These are phyloP conservation scores for Typhlichthys eigenmanni DNA, from an alignment of 2,797 vertebrate species.

Conservation along the genomic window DNA sequence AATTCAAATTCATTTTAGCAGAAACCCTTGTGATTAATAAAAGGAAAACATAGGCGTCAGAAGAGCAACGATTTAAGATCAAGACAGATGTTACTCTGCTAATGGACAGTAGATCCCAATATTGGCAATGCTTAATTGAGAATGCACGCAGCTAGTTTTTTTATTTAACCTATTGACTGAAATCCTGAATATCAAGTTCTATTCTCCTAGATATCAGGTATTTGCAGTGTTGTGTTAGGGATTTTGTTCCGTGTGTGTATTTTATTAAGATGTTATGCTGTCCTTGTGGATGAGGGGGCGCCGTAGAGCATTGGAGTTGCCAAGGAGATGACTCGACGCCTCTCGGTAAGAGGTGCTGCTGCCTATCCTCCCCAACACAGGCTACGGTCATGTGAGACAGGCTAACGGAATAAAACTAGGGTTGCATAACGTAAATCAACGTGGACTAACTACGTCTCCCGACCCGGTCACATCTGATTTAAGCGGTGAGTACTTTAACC, in stretches of 20 bases:
- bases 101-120: constrained; percentile 63
- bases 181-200: constrained; percentile 25
- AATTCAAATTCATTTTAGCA: neutral
- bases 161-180: too few relatives aligned
- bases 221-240: too few relatives aligned
- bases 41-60: constrained; percentile 48
- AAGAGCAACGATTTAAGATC: constrained; percentile 50
- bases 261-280: too few relatives aligned
- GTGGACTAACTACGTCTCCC: neutral
- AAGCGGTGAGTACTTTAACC: constrained; percentile 52
- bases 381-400: constrained; percentile 22
- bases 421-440: neutral
- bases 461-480: neutral
- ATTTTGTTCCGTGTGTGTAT: too few relatives aligned
- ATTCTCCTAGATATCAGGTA: too few relatives aligned
- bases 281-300: constrained; percentile 31
- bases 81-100: constrained; percentile 45
- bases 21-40: too few relatives aligned
- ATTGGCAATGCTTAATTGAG: too few relatives aligned
- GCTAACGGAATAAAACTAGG: neutral
- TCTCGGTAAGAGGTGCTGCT: constrained; percentile 10
- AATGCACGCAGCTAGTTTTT: too few relatives aligned
- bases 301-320: constrained; percentile 60
- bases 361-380: neutral
- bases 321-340: constrained; percentile 67